Conservation (phyloP, 2,888 invertebrate species). For the Eupithecia pulchellata region DNA sequence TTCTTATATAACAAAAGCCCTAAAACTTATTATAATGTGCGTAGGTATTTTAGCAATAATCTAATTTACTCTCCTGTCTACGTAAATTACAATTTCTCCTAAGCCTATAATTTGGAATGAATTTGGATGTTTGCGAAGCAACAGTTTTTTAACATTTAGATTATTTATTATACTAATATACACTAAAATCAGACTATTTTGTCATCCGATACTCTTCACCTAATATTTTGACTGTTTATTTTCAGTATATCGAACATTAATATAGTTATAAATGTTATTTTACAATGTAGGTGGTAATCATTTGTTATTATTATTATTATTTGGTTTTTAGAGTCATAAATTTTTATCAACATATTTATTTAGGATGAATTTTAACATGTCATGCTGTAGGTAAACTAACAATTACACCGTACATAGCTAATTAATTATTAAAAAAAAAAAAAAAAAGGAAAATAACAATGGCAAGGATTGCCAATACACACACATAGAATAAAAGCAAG, state of each 20-base stretch:
- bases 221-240: constrained; percentile 34
- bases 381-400: no score
- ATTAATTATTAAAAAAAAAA: background rate
- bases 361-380: background rate
- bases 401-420: background rate
- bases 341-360: background rate
- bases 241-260: constrained; percentile 15
- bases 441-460: background rate
- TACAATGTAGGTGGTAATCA: constrained; percentile 20
- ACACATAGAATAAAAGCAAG: background rate
- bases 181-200: constrained; percentile 41
- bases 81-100: constrained; percentile 43
- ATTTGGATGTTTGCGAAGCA: background rate
- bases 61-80: constrained; percentile 64
- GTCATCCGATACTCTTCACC: constrained; percentile 31
- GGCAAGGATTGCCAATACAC: background rate
- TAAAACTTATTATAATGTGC: constrained; percentile 59
- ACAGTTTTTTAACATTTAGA: constrained; percentile 2
- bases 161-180: background rate
- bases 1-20: constrained; percentile 25
- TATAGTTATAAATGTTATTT: constrained; percentile 19
- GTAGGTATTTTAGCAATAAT: constrained; percentile 68
- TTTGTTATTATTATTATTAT: background rate
- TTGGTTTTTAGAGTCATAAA: background rate
- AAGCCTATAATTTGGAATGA: constrained; percentile 18